phyloP scores from a whole-genome alignment of 2,888 invertebrate species.

The Ganaspis brasiliensis region DNA sequence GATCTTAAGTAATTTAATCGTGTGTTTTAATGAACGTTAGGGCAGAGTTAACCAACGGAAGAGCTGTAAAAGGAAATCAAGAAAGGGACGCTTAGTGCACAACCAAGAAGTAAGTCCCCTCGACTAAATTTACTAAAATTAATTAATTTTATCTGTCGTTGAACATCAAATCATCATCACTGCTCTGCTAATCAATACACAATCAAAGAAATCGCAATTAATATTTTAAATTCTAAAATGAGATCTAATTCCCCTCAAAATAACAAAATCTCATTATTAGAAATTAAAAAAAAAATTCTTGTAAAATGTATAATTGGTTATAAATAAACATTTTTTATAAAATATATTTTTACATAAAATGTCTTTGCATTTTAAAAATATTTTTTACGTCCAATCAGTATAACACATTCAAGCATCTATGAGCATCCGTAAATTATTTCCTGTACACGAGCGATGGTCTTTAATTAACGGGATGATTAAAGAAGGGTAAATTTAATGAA shows the following conservation, averaged over 20 bases:
- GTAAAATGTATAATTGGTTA: too few relatives aligned
- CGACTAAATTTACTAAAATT: background rate
- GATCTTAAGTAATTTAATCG: conserved; percentile 17
- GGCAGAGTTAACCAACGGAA: conserved; percentile 5
- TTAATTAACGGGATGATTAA: conserved; percentile 69
- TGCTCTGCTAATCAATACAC: too few relatives aligned
- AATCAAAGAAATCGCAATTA: too few relatives aligned
- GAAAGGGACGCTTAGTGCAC: background rate
- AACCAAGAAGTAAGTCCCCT: background rate
- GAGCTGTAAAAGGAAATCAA: conserved; percentile 12
- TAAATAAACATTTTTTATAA: background rate
- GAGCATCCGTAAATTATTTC: conserved; percentile 44
- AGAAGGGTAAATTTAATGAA: conserved; percentile 64
- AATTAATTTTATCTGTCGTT: background rate
- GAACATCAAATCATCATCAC: too few relatives aligned
- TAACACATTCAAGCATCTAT: conserved; percentile 30
- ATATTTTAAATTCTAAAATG: too few relatives aligned
- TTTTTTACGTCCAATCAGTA: conserved; percentile 22
- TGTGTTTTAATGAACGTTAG: conserved; percentile 9
- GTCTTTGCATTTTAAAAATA: background rate
- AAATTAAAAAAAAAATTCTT: too few relatives aligned
- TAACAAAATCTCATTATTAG: too few relatives aligned
- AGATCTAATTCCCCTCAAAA: too few relatives aligned
- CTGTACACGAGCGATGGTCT: conserved; percentile 59
- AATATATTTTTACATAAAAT: conserved; percentile 11